Evolutionary conservation across 2,113 vertebrate species (phyloP).

Genomic region (Phaethornis superciliosus): DNA sequence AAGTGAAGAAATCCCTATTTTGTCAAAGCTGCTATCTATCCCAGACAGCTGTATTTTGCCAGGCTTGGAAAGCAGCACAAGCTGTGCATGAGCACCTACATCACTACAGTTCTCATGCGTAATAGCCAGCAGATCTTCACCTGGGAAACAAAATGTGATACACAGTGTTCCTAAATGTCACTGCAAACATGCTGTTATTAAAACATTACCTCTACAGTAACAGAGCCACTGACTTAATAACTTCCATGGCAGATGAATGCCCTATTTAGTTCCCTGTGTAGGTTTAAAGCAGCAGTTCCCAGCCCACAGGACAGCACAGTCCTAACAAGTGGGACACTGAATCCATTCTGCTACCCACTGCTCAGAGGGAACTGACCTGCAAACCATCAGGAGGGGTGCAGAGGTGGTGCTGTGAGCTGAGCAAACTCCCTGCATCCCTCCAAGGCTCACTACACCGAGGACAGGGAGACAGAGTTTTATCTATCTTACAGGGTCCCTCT

Average conservation of each 20-base stretch:
- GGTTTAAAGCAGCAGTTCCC: not conserved
- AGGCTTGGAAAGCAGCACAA: not conserved
- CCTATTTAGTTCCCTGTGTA: not conserved
- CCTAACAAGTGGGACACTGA: not conserved
- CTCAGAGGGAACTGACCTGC: not conserved
- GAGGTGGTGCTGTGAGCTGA: not conserved
- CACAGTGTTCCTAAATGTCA: not conserved
- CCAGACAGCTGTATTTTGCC: not conserved
- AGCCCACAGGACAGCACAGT: not conserved
- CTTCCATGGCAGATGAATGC: not conserved
- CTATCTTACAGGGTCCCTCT: not conserved
- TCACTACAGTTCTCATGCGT: not conserved
- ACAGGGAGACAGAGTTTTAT: not conserved
- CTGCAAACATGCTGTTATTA: not conserved
- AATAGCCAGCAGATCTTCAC: not conserved
- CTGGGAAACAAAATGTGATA: not conserved
- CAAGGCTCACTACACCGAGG: not conserved
- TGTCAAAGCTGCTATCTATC: not conserved
- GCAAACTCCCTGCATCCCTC: not conserved
- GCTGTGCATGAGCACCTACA: not conserved
- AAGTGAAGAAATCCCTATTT: not conserved
- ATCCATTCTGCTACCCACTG: not conserved
- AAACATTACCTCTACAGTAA: not conserved
- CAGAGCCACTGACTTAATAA: not conserved
- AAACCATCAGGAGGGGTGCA: rapidly evolving